Conservation (phyloP, 2,113 vertebrate genomes). For the Ophthalmolycus amberensis region DNA sequence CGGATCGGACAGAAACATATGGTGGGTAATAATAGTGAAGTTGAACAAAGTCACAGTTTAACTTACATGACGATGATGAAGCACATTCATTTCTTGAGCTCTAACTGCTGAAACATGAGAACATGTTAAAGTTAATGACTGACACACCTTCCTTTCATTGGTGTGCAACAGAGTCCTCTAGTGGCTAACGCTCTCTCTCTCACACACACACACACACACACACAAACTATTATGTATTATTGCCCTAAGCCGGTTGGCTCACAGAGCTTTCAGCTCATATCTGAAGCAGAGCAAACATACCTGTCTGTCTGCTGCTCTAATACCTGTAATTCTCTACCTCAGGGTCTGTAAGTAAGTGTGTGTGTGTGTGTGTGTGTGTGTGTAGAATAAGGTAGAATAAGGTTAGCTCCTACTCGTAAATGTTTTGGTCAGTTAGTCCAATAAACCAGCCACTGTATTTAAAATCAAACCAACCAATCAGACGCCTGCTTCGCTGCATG, state of each 20-base stretch:
- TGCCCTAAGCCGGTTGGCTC: conserved; percentile 18
- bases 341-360: neutral
- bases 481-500: neutral
- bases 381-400: neutral
- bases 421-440: neutral
- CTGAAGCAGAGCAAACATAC: conserved; percentile 56
- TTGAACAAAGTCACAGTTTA: neutral
- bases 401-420: neutral
- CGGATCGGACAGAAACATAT: too few species aligned
- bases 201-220: neutral
- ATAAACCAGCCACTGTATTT: conserved; percentile 6
- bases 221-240: conserved; percentile 14
- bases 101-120: neutral
- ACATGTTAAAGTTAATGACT: conserved; percentile 2
- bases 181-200: neutral
- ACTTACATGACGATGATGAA: neutral
- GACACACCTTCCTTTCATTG: neutral
- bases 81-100: neutral
- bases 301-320: conserved; percentile 62
- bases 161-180: conserved; percentile 26
- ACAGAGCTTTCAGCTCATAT: conserved; percentile 53
- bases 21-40: neutral
- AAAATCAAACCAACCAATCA: conserved; percentile 28
- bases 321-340: conserved; percentile 53
- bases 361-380: conserved; percentile 1